A percentile compares a stretch with the other conserved stretches of the same genome.
These are phyloP conservation scores for Hexactinellida sp. DNA, from an alignment of 37 sponge, comb jelly and placozoan species.

Conservation along the genomic window DNA sequence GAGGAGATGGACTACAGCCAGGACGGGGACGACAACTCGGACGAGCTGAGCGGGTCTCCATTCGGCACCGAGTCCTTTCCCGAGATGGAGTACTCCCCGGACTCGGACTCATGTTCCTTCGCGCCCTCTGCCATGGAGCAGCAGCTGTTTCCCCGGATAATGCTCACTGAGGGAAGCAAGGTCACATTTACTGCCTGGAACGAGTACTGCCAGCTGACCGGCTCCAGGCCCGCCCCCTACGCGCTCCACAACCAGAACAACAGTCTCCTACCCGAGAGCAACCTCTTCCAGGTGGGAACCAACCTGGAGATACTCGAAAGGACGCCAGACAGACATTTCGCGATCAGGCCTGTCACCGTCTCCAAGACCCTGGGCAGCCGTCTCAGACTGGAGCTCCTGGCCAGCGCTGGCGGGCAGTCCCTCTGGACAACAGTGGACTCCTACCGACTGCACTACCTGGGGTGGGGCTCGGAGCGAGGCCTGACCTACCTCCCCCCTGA, in stretches of 20 bases:
- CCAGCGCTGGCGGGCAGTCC: background rate
- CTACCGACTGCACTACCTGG: conserved; percentile 2
- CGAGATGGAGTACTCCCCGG: background rate
- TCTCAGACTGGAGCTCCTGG: background rate
- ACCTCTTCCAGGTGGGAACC: background rate
- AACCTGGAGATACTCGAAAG: background rate
- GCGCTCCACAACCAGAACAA: conserved; percentile 1
- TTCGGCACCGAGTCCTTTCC: background rate
- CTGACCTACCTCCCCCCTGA: background rate
- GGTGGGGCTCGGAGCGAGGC: background rate
- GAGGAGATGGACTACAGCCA: background rate
- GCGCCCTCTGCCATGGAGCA: background rate
- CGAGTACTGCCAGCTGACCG: conserved; percentile 7
- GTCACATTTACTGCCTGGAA: background rate
- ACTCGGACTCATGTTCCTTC: background rate
- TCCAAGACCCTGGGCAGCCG: background rate
- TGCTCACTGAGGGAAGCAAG: background rate
- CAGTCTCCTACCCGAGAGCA: conserved; percentile 4
- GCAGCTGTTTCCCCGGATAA: background rate
- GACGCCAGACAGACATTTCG: background rate
- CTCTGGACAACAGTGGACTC: background rate
- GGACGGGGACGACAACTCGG: background rate
- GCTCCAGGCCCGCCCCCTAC: background rate
- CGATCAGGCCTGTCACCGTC: background rate
- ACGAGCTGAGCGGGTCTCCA: background rate